These are phyloP conservation scores for Aphidius gifuensis DNA, from an alignment of 1,140 invertebrate genomes.

Conservation along the genomic window DNA sequence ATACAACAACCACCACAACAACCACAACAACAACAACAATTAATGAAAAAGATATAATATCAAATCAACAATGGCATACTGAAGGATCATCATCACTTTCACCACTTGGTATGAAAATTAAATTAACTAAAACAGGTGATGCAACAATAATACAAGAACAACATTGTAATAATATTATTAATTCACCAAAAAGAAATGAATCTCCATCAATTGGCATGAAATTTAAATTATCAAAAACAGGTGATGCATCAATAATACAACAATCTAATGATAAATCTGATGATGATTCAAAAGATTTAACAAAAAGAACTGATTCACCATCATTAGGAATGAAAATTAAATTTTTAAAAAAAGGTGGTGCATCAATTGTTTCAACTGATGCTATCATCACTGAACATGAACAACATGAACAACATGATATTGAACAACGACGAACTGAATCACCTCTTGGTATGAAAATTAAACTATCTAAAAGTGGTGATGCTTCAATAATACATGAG, in stretches of 20 bases:
- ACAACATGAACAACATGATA: conserved; percentile 12
- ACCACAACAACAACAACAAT: no score
- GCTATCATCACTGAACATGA: conserved; percentile 20
- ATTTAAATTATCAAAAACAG: conserved; percentile 50
- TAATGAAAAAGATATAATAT: no score
- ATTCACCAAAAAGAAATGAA: conserved; percentile 29
- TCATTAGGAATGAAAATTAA: conserved; percentile 50
- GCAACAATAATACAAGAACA: conserved; percentile 41
- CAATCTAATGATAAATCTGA: conserved; percentile 27
- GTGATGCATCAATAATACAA: conserved; percentile 49
- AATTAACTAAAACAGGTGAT: conserved; percentile 45
- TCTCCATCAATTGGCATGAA: conserved; percentile 41
- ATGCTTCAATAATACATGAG: conserved; percentile 39
- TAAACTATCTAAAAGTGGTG: conserved; percentile 44
- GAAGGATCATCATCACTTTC: conserved; percentile 44
- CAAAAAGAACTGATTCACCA: conserved; percentile 39
- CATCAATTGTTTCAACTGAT: conserved; percentile 41
- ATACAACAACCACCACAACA: no score
- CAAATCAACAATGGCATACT: conserved; percentile 38
- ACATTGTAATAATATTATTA: conserved; percentile 37
- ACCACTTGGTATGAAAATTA: conserved; percentile 51
- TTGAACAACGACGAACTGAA: no score
- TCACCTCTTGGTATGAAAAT: conserved; percentile 41
- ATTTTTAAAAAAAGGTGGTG: conserved; percentile 43
- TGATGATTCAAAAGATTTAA: conserved; percentile 24